A percentile compares a stretch with the other conserved stretches of the same genome.
These are phyloP conservation scores for Saccopteryx bilineata DNA, from an alignment of 2,113 vertebrate genomes.

Conservation along the genomic window DNA sequence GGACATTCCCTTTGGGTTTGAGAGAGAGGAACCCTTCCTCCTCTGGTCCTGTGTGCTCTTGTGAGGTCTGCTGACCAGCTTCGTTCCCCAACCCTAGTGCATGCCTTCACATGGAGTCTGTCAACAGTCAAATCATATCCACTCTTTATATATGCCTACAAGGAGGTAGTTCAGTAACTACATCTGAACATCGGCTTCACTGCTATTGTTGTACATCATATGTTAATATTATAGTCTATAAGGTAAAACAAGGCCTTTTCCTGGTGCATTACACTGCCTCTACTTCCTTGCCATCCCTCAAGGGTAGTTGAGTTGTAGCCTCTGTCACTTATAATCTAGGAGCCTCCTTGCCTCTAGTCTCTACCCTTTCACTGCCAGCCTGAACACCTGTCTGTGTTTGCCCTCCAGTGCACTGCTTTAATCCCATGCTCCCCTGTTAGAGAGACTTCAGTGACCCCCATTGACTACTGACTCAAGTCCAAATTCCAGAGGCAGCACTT, in stretches of 20 bases:
- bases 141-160: neutral
- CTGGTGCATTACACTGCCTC: accelerated
- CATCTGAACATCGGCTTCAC: neutral
- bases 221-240: neutral
- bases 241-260: neutral
- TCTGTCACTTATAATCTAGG: neutral
- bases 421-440: neutral
- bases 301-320: neutral
- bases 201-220: neutral
- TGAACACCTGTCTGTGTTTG: neutral
- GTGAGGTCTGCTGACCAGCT: neutral
- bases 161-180: neutral
- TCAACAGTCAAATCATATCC: neutral
- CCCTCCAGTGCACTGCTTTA: neutral
- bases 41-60: neutral
- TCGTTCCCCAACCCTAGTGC: neutral
- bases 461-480: neutral
- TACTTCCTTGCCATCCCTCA: neutral
- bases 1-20: conserved; percentile 36
- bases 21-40: conserved; percentile 20
- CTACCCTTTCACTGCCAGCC: neutral
- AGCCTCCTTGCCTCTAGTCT: neutral
- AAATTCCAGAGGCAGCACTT: neutral
- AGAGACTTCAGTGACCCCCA: neutral
- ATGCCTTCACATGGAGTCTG: neutral